A percentile compares a stretch with the other conserved stretches of the same genome.
Conservation (phyloP, 2,888 invertebrate genomes). For the Caenorhabditis sp. region DNA sequence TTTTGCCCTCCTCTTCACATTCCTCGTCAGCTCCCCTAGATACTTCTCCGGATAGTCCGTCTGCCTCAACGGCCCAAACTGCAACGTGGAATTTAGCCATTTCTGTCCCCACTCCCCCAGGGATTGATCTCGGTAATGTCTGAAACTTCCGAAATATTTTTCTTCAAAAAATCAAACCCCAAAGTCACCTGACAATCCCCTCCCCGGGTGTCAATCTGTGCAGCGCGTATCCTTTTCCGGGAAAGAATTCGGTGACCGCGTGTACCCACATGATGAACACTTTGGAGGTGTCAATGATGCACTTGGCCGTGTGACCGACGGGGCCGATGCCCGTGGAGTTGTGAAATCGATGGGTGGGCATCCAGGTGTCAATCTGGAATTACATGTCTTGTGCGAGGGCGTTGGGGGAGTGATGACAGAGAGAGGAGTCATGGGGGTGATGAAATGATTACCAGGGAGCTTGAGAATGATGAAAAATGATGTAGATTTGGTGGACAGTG, state of each 20-base stretch:
- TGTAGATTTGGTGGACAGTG: background rate
- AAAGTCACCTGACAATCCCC: constrained; percentile 58
- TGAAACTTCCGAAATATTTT: too few species aligned
- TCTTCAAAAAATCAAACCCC: too few species aligned
- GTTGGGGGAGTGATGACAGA: background rate
- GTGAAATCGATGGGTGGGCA: constrained; percentile 54
- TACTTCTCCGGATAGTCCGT: constrained; percentile 47
- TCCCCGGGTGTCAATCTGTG: constrained; percentile 39
- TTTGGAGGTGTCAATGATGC: constrained; percentile 49
- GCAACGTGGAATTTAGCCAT: constrained; percentile 30
- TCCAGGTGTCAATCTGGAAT: constrained; percentile 52
- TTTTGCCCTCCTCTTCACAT: constrained; percentile 40
- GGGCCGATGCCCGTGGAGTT: constrained; percentile 47
- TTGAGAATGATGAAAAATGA: background rate
- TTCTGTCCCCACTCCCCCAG: constrained; percentile 48
- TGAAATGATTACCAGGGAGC: background rate
- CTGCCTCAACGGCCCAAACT: constrained; percentile 34
- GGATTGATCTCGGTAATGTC: constrained; percentile 56
- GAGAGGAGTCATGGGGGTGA: background rate
- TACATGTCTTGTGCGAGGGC: too few species aligned
- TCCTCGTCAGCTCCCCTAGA: constrained; percentile 18
- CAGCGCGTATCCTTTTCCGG: constrained; percentile 30
- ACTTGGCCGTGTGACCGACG: constrained; percentile 54
- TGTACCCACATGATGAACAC: constrained; percentile 56
- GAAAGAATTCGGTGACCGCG: constrained; percentile 30